phyloP scores from a whole-genome alignment of 2,888 invertebrate species.

The Leptopilina drosophilae region DNA sequence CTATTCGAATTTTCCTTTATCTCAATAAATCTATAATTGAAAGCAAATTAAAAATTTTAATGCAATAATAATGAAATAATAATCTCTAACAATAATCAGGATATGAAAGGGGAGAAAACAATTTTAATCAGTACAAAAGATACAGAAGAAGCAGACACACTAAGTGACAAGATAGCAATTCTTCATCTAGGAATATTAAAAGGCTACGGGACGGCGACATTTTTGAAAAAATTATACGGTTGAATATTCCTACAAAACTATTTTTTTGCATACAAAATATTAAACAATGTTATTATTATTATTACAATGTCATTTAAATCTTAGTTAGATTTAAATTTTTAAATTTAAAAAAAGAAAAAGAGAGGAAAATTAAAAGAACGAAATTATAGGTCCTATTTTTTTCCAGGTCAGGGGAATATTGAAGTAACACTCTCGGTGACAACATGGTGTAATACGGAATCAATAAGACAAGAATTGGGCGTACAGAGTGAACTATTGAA shows the following conservation, averaged over 20 bases:
- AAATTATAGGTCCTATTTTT: not conserved
- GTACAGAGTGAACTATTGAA: conserved; percentile 74
- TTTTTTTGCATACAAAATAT: not conserved
- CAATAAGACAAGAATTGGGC: conserved; percentile 74
- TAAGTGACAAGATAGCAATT: conserved; percentile 94
- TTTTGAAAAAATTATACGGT: conserved; percentile 85
- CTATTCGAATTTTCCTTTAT: conserved; percentile 50
- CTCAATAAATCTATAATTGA: not conserved
- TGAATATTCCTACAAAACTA: conserved; percentile 53
- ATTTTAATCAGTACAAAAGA: conserved; percentile 95
- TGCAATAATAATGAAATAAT: not conserved
- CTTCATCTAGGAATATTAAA: conserved; percentile 86
- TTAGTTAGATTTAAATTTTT: too few relatives aligned
- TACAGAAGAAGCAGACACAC: conserved; percentile 96
- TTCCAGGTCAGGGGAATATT: conserved; percentile 68
- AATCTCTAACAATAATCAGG: conserved; percentile 69
- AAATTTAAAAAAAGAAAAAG: too few relatives aligned
- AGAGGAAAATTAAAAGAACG: too few relatives aligned
- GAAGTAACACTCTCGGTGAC: conserved; percentile 71
- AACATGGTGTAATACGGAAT: conserved; percentile 68
- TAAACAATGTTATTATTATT: not conserved
- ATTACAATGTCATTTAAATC: not conserved
- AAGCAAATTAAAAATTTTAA: too few relatives aligned
- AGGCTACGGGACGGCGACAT: conserved; percentile 90
- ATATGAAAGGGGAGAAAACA: conserved; percentile 84